These are phyloP conservation scores for Formica selysi DNA, from an alignment of 1,140 invertebrate genomes.

Conservation along the genomic window DNA sequence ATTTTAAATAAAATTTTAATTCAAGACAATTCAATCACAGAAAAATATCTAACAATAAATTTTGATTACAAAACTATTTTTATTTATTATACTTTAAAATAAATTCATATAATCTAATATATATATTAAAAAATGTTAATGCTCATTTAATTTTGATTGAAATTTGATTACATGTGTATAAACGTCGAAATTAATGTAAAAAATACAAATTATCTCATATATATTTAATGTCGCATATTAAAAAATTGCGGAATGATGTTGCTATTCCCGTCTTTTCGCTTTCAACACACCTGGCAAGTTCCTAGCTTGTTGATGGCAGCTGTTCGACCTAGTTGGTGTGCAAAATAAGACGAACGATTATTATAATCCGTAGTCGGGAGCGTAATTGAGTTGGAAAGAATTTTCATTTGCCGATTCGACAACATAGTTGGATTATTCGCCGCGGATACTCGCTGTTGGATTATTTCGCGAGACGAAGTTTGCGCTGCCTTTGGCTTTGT, in stretches of 20 bases:
- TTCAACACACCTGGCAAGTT: slow-evolving; percentile 16
- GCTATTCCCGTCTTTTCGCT: neutral
- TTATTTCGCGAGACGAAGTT: slow-evolving; percentile 41
- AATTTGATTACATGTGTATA: neutral
- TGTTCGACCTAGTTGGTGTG: slow-evolving; percentile 49
- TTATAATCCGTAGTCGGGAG: slow-evolving; percentile 36
- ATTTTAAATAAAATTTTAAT: neutral
- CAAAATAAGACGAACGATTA: slow-evolving; percentile 56
- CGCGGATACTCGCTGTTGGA: neutral
- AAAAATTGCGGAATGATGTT: slow-evolving; percentile 8
- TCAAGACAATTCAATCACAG: neutral
- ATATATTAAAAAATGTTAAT: neutral
- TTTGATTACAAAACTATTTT: neutral
- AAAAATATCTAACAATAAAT: neutral
- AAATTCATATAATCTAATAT: neutral
- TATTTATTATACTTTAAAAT: slow-evolving; percentile 14
- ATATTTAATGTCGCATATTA: neutral
- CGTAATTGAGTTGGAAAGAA: slow-evolving; percentile 47
- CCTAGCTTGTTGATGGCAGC: neutral
- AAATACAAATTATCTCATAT: neutral
- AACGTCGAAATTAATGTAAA: neutral
- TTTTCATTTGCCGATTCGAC: slow-evolving; percentile 52
- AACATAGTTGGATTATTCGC: slow-evolving; percentile 48
- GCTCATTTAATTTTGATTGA: neutral
- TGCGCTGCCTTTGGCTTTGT: neutral